Conservation (phyloP, 2,888 invertebrate species). For the Scelioninae gen. 1 region DNA sequence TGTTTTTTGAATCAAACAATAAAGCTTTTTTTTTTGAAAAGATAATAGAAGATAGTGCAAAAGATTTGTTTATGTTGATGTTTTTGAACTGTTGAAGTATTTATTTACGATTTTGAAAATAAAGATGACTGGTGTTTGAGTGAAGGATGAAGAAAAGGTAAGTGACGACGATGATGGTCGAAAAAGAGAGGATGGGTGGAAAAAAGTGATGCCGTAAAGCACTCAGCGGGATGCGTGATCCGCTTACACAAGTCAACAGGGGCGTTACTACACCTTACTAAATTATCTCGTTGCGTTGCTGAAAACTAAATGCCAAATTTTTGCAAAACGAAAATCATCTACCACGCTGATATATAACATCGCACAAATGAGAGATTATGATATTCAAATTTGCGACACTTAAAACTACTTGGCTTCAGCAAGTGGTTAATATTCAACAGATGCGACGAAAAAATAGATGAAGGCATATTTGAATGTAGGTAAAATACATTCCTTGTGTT, state of each 20-base stretch:
- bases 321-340: conserved; percentile 6
- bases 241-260: conserved; percentile 81
- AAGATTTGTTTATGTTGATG: no score
- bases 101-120: conserved; percentile 30
- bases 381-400: conserved; percentile 14
- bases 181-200: conserved; percentile 59
- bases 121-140: conserved; percentile 60
- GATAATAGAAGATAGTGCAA: no score
- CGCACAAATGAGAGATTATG: conserved; percentile 8
- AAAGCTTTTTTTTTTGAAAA: no score
- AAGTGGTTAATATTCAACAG: conserved; percentile 31
- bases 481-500: conserved; percentile 53
- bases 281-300: conserved; percentile 75
- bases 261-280: conserved; percentile 73
- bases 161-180: conserved; percentile 59
- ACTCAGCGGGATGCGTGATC: conserved; percentile 83
- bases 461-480: conserved; percentile 57
- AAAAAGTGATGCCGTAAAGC: conserved; percentile 83
- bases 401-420: neutral
- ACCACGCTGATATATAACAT: neutral
- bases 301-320: conserved; percentile 58
- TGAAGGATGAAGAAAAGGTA: conserved; percentile 52
- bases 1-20: neutral
- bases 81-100: no score
- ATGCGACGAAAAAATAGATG: conserved; percentile 13